phyloP scores from a whole-genome alignment of 2,797 vertebrate species.

The Phalanger gymnotis region DNA sequence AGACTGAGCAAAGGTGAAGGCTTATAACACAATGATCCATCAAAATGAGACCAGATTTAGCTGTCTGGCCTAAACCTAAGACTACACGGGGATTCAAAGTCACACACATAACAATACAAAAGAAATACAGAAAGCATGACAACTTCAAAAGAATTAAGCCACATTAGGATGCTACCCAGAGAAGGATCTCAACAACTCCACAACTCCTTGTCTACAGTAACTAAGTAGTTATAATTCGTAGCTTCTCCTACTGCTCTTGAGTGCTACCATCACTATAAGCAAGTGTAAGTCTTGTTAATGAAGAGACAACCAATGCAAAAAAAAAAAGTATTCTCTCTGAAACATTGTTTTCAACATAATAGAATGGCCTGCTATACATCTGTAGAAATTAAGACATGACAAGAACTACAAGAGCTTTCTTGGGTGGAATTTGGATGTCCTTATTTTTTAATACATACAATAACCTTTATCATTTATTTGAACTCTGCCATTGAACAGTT shows the following conservation, averaged over 20 bases:
- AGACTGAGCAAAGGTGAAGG: neutral
- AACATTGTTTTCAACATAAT: neutral
- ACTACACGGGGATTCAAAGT: neutral
- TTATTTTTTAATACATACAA: neutral
- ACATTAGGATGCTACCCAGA: neutral
- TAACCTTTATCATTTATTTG: neutral
- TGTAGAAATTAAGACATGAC: neutral
- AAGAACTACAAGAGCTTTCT: neutral
- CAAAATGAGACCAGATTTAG: neutral
- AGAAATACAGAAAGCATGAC: neutral
- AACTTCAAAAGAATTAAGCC: neutral
- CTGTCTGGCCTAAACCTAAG: neutral
- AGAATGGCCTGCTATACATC: neutral
- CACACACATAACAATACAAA: neutral
- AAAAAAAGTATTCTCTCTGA: neutral
- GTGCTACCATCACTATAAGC: neutral
- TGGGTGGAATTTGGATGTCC: neutral
- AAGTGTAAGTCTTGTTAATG: neutral
- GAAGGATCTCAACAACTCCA: neutral
- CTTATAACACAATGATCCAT: rapidly evolving
- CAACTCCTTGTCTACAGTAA: neutral
- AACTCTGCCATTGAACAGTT: neutral
- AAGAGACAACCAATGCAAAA: neutral
- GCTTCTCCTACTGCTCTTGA: neutral
- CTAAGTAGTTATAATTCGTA: neutral